phyloP scores from a whole-genome alignment of 2,113 vertebrate species.

The Morone chrysops region DNA sequence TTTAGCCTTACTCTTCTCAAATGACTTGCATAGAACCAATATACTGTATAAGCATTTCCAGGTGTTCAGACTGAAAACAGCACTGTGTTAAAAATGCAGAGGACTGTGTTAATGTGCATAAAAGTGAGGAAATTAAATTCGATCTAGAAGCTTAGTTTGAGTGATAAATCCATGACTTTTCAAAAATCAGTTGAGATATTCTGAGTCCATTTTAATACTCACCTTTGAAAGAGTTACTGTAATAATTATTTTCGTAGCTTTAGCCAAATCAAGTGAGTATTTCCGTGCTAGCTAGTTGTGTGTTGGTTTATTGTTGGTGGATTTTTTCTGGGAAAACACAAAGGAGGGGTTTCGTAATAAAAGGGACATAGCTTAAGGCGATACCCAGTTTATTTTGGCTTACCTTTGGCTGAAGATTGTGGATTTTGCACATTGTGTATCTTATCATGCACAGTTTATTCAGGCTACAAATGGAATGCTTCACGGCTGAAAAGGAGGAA shows the following conservation, averaged over 20 bases:
- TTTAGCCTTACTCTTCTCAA: constrained; percentile 18
- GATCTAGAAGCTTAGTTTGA: neutral
- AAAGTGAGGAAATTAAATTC: neutral
- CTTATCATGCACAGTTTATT: too few species aligned
- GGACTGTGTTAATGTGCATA: neutral
- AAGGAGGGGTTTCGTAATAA: too few species aligned
- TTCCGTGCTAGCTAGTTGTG: too few species aligned
- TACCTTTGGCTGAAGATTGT: too few species aligned
- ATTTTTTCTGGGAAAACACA: too few species aligned
- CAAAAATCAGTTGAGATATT: neutral
- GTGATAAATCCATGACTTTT: neutral
- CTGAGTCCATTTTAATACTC: neutral
- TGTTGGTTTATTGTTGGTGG: too few species aligned
- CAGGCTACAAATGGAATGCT: too few species aligned
- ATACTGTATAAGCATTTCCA: neutral
- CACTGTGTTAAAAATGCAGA: neutral
- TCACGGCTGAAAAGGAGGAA: too few species aligned
- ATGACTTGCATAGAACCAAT: neutral
- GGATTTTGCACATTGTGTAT: too few species aligned
- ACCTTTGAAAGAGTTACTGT: neutral
- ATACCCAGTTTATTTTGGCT: too few species aligned
- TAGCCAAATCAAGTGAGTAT: neutral
- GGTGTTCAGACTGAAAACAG: constrained; percentile 21
- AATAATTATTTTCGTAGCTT: neutral
- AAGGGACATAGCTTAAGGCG: too few species aligned